Percentiles rank a stretch among this genome's conserved stretches.
phyloP scores from a whole-genome alignment of 2,797 vertebrate genomes.

The Ctenochaetus hawaiiensis region DNA sequence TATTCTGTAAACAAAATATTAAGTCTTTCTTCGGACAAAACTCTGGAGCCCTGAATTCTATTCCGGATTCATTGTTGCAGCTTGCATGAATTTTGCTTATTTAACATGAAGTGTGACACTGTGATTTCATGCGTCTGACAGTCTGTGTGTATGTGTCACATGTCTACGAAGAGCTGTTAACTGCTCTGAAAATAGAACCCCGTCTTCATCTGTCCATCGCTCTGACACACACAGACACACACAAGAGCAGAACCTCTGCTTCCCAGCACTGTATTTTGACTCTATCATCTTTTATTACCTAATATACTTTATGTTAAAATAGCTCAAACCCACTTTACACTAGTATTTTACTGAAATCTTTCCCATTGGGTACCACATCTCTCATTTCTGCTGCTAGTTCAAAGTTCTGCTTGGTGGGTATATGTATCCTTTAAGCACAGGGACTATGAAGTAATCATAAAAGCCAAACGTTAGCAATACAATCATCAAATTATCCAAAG shows the following conservation, averaged over 20 bases:
- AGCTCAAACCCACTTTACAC: neutral
- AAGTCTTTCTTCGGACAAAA: neutral
- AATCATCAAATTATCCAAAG: neutral
- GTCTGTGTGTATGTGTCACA: slow-evolving; percentile 41
- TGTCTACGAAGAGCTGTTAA: slow-evolving; percentile 42
- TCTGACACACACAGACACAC: slow-evolving; percentile 9
- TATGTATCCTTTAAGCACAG: neutral
- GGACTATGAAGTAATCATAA: neutral
- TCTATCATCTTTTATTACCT: slow-evolving; percentile 2
- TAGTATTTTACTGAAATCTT: neutral
- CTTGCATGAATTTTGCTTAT: slow-evolving; percentile 22
- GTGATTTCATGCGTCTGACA: slow-evolving; percentile 46
- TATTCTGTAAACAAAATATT: neutral
- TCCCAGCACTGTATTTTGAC: neutral
- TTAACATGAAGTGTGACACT: slow-evolving; percentile 56
- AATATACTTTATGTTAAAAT: slow-evolving; percentile 7
- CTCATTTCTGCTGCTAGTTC: neutral
- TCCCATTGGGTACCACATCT: neutral
- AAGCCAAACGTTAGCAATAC: neutral
- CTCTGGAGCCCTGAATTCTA: slow-evolving; percentile 5
- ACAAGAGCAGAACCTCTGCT: slow-evolving; percentile 12
- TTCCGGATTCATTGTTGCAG: slow-evolving; percentile 18
- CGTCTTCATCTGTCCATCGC: slow-evolving; percentile 3
- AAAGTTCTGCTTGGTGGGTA: neutral
- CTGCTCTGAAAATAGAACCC: slow-evolving; percentile 52